A percentile compares a stretch with the other conserved stretches of the same genome.
phyloP scores from a whole-genome alignment of 2,888 invertebrate genomes.

The Polydrusus pterygomalis region DNA sequence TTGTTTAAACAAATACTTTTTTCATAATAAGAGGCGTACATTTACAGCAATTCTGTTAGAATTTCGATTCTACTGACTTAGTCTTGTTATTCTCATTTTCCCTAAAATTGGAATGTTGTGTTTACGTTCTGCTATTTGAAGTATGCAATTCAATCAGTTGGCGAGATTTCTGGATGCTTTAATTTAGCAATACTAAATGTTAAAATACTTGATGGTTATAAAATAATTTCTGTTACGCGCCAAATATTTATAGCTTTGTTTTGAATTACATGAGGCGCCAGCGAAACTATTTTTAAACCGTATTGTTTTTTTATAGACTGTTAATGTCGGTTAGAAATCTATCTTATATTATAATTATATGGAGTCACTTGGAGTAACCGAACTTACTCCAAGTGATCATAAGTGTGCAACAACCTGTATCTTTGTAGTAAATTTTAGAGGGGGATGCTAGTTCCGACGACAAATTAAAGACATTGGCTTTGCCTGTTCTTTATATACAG shows the following conservation, averaged over 20 bases:
- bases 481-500: too few relatives aligned
- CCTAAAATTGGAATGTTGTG: not conserved
- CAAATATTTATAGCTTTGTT: conserved; percentile 55
- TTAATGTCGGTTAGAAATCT: conserved; percentile 34
- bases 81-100: not conserved
- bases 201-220: conserved; percentile 43
- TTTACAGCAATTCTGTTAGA: not conserved
- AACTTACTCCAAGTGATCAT: too few relatives aligned
- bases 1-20: too few relatives aligned
- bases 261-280: conserved; percentile 55
- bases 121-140: conserved; percentile 4
- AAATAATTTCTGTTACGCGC: conserved; percentile 45
- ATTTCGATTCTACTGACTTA: not conserved
- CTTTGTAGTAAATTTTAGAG: too few relatives aligned
- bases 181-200: conserved; percentile 30
- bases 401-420: too few relatives aligned
- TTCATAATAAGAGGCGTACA: too few relatives aligned
- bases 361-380: too few relatives aligned
- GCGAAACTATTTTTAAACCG: conserved; percentile 47
- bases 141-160: conserved; percentile 9
- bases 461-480: too few relatives aligned
- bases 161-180: conserved; percentile 17
- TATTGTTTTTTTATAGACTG: conserved; percentile 48
- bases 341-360: conserved; percentile 9
- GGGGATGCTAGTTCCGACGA: too few relatives aligned